phyloP scores from a whole-genome alignment of 2,113 vertebrate genomes.

The Psilopsiagon aymara region DNA sequence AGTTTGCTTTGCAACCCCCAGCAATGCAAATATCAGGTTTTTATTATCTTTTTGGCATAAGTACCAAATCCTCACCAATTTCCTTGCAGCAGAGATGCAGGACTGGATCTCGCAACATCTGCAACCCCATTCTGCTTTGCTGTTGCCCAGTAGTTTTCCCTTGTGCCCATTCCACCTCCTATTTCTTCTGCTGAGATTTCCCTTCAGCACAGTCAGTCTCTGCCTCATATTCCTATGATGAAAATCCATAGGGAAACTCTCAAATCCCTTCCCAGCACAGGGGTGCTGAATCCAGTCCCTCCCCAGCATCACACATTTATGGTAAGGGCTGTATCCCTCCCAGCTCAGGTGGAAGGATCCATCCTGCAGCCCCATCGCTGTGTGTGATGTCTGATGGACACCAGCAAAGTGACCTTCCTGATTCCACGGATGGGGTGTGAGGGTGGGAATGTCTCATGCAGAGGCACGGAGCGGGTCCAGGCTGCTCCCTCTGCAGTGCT shows the following conservation, averaged over 20 bases:
- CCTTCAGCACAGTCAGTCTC: neutral
- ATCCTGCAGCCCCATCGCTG: neutral
- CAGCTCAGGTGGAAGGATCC: neutral
- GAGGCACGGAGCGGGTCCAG: neutral
- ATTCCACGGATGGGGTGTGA: neutral
- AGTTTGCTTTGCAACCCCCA: neutral
- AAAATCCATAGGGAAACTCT: neutral
- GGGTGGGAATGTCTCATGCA: neutral
- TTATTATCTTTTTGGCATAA: neutral
- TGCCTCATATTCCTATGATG: neutral
- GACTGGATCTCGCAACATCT: neutral
- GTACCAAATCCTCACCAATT: neutral
- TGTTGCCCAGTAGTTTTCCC: neutral
- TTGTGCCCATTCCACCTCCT: neutral
- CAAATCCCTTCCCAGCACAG: neutral
- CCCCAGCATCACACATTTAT: fast-evolving
- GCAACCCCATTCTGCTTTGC: neutral
- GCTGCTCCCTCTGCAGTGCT: neutral
- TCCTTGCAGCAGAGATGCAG: neutral
- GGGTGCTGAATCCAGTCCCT: neutral
- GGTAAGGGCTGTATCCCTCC: neutral
- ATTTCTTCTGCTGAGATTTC: neutral
- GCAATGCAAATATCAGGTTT: neutral
- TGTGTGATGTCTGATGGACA: neutral
- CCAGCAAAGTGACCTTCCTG: fast-evolving